Conservation (phyloP, 2,888 invertebrate species). For the Rhyacophila evoluta region DNA sequence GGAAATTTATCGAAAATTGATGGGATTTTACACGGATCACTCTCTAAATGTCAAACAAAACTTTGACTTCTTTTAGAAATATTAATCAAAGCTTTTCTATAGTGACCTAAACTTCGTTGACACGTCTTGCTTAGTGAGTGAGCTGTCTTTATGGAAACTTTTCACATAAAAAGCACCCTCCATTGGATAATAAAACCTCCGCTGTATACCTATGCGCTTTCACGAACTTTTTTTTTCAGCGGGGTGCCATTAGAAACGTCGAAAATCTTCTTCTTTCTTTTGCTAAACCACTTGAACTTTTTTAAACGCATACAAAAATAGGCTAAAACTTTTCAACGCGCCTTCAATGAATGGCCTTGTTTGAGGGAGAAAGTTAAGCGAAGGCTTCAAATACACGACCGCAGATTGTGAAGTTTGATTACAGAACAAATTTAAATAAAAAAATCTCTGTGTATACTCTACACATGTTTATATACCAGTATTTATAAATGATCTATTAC, state of each 20-base stretch:
- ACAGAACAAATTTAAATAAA: too few relatives aligned
- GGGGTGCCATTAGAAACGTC: not conserved
- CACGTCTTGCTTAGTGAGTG: not conserved
- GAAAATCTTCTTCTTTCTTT: not conserved
- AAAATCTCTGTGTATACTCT: too few relatives aligned
- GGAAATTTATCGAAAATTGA: too few relatives aligned
- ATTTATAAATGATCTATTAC: too few relatives aligned
- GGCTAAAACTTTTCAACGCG: not conserved
- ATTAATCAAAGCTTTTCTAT: not conserved
- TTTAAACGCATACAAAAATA: constrained; percentile 20
- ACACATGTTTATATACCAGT: too few relatives aligned
- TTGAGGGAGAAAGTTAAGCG: not conserved
- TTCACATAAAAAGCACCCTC: constrained; percentile 19
- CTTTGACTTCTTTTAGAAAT: not conserved
- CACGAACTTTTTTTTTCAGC: not conserved
- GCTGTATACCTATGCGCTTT: not conserved
- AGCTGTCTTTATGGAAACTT: not conserved
- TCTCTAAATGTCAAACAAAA: not conserved
- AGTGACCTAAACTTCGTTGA: constrained; percentile 6
- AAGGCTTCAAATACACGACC: constrained; percentile 1
- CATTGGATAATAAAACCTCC: not conserved
- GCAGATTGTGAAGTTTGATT: not conserved
- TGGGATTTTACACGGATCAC: too few relatives aligned
- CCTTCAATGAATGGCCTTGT: constrained; percentile 10
- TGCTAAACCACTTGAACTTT: not conserved